phyloP scores from a whole-genome alignment of 2,113 vertebrate genomes.

The Euleptes europaea region DNA sequence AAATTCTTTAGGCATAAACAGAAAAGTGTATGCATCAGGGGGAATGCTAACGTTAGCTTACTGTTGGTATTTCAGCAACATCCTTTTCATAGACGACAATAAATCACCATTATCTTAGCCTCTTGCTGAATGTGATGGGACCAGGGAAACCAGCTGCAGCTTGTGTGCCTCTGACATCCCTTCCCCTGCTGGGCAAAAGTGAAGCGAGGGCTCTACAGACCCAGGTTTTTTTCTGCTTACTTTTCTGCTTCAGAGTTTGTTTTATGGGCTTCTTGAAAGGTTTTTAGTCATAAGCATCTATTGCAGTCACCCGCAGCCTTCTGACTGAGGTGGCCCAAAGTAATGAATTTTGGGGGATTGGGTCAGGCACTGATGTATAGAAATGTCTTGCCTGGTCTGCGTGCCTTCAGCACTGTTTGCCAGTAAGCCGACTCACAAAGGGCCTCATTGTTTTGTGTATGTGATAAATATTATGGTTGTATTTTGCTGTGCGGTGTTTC shows the following conservation, averaged over 20 bases:
- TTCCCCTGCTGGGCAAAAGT: background rate
- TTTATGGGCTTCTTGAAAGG: background rate
- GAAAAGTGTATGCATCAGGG: background rate
- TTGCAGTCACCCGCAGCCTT: background rate
- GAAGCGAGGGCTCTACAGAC: constrained; percentile 24
- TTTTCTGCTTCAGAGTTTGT: background rate
- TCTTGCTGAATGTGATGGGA: constrained; percentile 41
- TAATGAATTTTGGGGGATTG: background rate
- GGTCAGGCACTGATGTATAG: background rate
- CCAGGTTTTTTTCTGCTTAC: constrained; percentile 62
- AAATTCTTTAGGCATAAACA: background rate
- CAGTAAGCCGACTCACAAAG: background rate
- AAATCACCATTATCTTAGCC: background rate
- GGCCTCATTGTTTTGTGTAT: background rate
- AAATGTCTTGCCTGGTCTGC: background rate
- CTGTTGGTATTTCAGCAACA: background rate
- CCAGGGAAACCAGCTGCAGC: constrained; percentile 25
- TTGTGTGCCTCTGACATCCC: background rate
- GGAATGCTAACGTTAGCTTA: background rate
- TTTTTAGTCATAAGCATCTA: background rate
- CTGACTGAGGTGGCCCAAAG: background rate
- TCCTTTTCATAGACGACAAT: background rate
- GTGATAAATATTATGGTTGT: background rate
- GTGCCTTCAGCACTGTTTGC: background rate
- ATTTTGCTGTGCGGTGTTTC: background rate